phyloP scores from a whole-genome alignment of 2,113 vertebrate species.

The Rhizomys pruinosus region DNA sequence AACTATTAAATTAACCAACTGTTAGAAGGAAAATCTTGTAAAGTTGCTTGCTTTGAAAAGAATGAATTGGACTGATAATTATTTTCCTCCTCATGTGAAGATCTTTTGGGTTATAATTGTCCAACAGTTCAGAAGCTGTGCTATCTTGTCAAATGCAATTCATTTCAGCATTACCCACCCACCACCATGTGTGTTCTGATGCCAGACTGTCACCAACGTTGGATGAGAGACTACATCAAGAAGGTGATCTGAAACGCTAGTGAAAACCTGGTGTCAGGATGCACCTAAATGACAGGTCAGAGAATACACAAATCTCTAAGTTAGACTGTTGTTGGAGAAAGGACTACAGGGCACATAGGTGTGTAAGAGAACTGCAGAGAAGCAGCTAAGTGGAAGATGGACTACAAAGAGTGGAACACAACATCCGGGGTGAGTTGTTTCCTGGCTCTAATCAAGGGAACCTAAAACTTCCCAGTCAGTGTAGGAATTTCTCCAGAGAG shows the following conservation, averaged over 20 bases:
- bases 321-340: neutral
- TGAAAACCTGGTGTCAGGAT: neutral
- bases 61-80: neutral
- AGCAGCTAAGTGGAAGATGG: neutral
- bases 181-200: neutral
- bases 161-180: neutral
- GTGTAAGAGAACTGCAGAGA: neutral
- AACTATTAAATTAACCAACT: constrained; percentile 26
- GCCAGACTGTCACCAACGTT: neutral
- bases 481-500: neutral
- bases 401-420: neutral
- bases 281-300: neutral
- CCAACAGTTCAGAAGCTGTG: neutral
- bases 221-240: neutral
- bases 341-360: neutral
- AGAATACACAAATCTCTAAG: neutral
- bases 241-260: neutral
- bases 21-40: neutral
- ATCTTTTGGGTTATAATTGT: constrained; percentile 13
- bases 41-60: constrained; percentile 20
- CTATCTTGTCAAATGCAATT: neutral
- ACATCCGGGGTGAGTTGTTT: neutral
- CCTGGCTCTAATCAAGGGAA: neutral
- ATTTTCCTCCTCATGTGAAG: neutral
- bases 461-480: neutral